phyloP scores from a whole-genome alignment of 2,113 vertebrate species.

The Colius striatus region DNA sequence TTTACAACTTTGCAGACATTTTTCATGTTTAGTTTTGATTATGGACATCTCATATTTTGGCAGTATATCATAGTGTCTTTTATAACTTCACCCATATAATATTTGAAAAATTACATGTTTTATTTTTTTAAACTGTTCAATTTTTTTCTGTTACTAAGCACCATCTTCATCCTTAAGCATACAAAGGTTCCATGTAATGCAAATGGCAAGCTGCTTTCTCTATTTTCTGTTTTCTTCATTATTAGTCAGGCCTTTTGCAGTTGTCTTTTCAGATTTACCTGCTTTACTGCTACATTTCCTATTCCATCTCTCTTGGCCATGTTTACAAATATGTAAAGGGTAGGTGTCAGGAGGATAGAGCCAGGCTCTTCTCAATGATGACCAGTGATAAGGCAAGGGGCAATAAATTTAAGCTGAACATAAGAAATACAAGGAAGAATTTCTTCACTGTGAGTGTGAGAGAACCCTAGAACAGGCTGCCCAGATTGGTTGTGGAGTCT shows the following conservation, averaged over 20 bases:
- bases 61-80: not conserved
- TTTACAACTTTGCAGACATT: not conserved
- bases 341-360: too few relatives aligned
- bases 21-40: not conserved
- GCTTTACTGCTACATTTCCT: not conserved
- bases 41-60: not conserved
- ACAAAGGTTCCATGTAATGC: rapidly evolving
- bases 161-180: not conserved
- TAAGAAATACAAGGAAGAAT: too few relatives aligned
- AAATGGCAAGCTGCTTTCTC: not conserved
- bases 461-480: too few relatives aligned
- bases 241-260: not conserved
- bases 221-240: not conserved
- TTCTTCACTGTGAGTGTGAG: too few relatives aligned
- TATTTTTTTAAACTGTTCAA: not conserved
- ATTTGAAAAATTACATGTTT: not conserved
- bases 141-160: not conserved
- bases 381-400: too few relatives aligned
- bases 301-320: not conserved
- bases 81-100: not conserved
- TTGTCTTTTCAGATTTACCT: not conserved
- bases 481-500: too few relatives aligned
- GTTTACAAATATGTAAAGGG: not conserved
- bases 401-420: too few relatives aligned
- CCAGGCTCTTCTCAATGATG: too few relatives aligned